Percentiles rank a stretch among this genome's conserved stretches.
These are phyloP conservation scores for Macrotus californicus DNA, from an alignment of 2,113 vertebrate species.

Conservation along the genomic window DNA sequence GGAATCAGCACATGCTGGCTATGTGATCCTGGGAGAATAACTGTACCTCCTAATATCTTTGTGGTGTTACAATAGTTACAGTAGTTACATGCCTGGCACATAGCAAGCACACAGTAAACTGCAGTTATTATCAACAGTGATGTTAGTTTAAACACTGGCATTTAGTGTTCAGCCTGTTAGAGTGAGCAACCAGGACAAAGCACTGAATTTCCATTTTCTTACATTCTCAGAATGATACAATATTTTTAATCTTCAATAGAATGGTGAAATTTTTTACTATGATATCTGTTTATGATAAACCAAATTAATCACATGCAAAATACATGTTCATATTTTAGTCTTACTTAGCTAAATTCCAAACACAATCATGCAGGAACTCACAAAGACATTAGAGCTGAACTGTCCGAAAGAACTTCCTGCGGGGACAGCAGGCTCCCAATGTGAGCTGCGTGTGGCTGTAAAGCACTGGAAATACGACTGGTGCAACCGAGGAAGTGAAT, in stretches of 20 bases:
- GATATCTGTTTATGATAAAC: background rate
- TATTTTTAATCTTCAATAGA: slow-evolving; percentile 3
- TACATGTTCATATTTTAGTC: background rate
- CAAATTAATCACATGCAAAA: background rate
- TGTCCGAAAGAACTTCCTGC: background rate
- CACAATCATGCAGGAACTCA: background rate
- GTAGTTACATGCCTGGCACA: background rate
- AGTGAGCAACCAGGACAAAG: background rate
- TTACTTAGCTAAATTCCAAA: background rate
- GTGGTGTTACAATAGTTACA: background rate
- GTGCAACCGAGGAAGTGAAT: background rate
- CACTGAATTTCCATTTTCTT: background rate
- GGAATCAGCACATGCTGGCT: background rate
- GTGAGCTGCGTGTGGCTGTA: rapidly evolving
- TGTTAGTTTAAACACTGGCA: background rate
- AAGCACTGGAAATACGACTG: background rate
- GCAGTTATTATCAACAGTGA: background rate
- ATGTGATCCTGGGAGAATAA: background rate
- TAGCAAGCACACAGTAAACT: background rate
- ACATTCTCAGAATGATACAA: background rate
- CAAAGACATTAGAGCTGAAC: background rate
- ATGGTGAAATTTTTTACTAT: background rate
- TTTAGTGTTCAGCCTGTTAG: background rate
- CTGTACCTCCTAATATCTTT: background rate
- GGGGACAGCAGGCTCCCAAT: background rate